Evolutionary conservation across 2,888 invertebrate genomes (phyloP).

Genomic region (Amphipoea lucens): DNA sequence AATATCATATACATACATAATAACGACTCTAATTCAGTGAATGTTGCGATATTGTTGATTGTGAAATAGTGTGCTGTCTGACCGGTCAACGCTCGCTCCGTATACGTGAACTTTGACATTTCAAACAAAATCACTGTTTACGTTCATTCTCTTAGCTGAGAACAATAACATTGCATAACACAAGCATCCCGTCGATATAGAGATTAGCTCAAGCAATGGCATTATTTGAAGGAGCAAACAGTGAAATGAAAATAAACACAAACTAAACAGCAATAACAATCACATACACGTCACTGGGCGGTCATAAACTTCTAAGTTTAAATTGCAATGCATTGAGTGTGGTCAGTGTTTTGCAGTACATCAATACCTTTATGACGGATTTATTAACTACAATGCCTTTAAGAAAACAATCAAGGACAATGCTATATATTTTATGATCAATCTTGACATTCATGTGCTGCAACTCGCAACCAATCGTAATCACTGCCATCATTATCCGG

Average conservation of each 20-base stretch:
- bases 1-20: slow-evolving; percentile 53
- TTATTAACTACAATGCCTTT: slow-evolving; percentile 36
- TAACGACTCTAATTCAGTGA: slow-evolving; percentile 47
- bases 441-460: slow-evolving; percentile 29
- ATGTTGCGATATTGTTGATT: slow-evolving; percentile 69
- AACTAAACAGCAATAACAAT: slow-evolving; percentile 66
- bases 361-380: slow-evolving; percentile 28
- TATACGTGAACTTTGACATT: slow-evolving; percentile 76
- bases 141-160: slow-evolving; percentile 37
- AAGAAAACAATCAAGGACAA: slow-evolving; percentile 40
- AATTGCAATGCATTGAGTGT: slow-evolving; percentile 74
- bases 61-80: slow-evolving; percentile 65
- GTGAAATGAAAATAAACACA: slow-evolving; percentile 63
- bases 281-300: slow-evolving; percentile 67
- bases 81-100: slow-evolving; percentile 74
- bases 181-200: slow-evolving; percentile 11
- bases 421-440: slow-evolving; percentile 19
- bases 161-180: slow-evolving; percentile 34
- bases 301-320: slow-evolving; percentile 74
- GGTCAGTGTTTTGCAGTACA: slow-evolving; percentile 75
- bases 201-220: slow-evolving; percentile 26
- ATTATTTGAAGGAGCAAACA: slow-evolving; percentile 37
- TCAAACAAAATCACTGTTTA: slow-evolving; percentile 52
- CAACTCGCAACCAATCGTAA: slow-evolving; percentile 12
- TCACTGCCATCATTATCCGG: slow-evolving; percentile 12